Conservation (phyloP, 1,140 invertebrate species). For the Magallana gigas region DNA sequence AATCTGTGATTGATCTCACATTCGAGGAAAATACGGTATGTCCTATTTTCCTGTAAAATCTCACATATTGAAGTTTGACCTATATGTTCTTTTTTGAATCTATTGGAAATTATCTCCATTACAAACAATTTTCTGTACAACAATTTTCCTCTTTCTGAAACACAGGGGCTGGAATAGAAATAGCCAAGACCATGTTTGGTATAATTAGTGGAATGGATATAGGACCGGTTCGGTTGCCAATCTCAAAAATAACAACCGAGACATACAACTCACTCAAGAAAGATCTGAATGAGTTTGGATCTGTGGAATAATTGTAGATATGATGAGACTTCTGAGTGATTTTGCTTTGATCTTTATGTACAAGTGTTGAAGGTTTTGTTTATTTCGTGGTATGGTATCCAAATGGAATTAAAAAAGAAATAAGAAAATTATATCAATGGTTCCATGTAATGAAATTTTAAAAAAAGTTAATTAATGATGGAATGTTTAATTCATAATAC, state of each 20-base stretch:
- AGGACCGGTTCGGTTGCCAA: conserved; percentile 64
- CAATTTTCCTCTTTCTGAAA: not conserved
- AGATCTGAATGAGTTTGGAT: conserved; percentile 56
- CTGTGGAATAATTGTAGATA: not conserved
- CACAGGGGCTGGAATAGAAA: conserved; percentile 63
- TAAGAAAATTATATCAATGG: too few species aligned
- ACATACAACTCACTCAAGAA: conserved; percentile 43
- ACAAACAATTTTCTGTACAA: not conserved
- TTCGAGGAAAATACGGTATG: conserved; percentile 28
- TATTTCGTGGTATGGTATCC: too few species aligned
- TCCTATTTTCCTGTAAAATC: not conserved
- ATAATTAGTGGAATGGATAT: conserved; percentile 61
- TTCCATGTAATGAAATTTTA: too few species aligned
- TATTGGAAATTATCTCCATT: too few species aligned
- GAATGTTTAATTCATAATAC: too few species aligned
- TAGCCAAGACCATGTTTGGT: conserved; percentile 63
- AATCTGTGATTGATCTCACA: not conserved
- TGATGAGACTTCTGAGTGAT: too few species aligned
- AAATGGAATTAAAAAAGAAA: too few species aligned
- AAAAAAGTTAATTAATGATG: too few species aligned
- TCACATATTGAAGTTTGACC: not conserved
- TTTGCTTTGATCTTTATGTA: too few species aligned
- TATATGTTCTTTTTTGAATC: too few species aligned
- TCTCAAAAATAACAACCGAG: conserved; percentile 52
- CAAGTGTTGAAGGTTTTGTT: too few species aligned